Base-by-base conservation (phyloP, 2,113 vertebrate genomes). In the Pelmatolapia mariae region DNA sequence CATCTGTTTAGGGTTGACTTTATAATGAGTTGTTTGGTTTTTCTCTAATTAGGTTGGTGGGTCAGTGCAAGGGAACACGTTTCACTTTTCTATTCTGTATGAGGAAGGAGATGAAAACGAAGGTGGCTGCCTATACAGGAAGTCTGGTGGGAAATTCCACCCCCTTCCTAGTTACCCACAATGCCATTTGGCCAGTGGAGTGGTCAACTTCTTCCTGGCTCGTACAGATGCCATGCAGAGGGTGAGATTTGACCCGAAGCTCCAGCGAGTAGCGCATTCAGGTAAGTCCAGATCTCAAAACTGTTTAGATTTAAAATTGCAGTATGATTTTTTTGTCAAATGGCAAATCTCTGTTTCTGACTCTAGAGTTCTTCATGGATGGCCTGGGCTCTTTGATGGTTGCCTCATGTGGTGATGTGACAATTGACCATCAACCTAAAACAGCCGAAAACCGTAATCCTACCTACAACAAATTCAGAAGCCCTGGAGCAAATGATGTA, bases 311-410 rank as follows among this genome's bases (percentile, higher is more conserved):
- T 40, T 61, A 8, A 45, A 36, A 29, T 56, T 24, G 19, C 16
- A 43, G 13, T 45, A 45, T 15, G 6, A 15, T 45, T 43, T 38
- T 4, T 22, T 16, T 7, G 2, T 50, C 7, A 47, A 18, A 47
- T 13, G 45, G 15, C 0, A 5, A 71, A 78, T 79, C 10, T 87
- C 26, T 73, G 12, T 61, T 15, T 86, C 24, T 87, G 16, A 61
- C 18, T 43, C 4, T 87, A 97, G 96, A 97, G 84, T 97, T 97
- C 89, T 97, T 97, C 24, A 93, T 97, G 59, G 97, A 97, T 56
- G 97, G 95, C 2, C 88, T 97, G 13, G 97, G 96, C 1, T 93
- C 56, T 19, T 83, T 97, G 59, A 40, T 93, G 1, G 95, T 97
- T 33, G 97, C 95, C 2, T 93, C 95, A 0, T 97, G 97, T 56